Evolutionary conservation across 2,113 vertebrate species (phyloP).

Genomic region (Chascanopsetta lugubris): DNA sequence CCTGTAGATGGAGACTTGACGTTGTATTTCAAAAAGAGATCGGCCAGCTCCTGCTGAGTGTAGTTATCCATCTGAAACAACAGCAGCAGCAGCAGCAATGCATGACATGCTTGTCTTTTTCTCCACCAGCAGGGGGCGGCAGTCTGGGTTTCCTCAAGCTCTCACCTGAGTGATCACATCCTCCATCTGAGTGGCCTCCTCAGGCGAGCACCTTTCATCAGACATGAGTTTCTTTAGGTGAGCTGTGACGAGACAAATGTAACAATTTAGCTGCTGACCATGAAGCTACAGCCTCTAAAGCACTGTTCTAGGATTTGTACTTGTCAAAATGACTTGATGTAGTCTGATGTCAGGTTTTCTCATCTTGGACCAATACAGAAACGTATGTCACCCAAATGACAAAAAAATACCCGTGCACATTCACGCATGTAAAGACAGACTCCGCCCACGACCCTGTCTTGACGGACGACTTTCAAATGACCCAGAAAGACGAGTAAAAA

Average conservation of each 20-base stretch:
- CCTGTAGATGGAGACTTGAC: slow-evolving; percentile 93
- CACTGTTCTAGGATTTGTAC: too few relatives aligned
- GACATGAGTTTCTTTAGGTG: slow-evolving; percentile 93
- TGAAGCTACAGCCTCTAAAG: neutral
- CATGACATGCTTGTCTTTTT: neutral
- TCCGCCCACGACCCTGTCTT: neutral
- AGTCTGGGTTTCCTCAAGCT: neutral
- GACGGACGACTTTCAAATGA: neutral
- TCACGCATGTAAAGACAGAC: slow-evolving; percentile 14
- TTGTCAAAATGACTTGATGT: too few relatives aligned
- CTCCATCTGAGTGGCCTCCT: slow-evolving; percentile 91
- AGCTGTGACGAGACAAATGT: slow-evolving; percentile 70
- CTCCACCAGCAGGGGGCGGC: neutral
- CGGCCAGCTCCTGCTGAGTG: slow-evolving; percentile 88
- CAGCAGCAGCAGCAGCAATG: neutral
- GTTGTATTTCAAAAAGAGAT: slow-evolving; percentile 93
- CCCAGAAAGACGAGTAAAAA: slow-evolving; percentile 9
- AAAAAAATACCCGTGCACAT: neutral
- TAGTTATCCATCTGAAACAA: slow-evolving; percentile 90
- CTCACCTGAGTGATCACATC: slow-evolving; percentile 88
- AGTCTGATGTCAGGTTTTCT: too few relatives aligned
- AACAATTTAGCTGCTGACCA: neutral
- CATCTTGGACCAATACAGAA: too few relatives aligned
- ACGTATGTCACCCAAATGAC: neutral
- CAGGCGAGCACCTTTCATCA: slow-evolving; percentile 89